A percentile compares a stretch with the other conserved stretches of the same genome.
phyloP scores from a whole-genome alignment of 2,113 vertebrate species.

The Halichoeres trimaculatus region DNA sequence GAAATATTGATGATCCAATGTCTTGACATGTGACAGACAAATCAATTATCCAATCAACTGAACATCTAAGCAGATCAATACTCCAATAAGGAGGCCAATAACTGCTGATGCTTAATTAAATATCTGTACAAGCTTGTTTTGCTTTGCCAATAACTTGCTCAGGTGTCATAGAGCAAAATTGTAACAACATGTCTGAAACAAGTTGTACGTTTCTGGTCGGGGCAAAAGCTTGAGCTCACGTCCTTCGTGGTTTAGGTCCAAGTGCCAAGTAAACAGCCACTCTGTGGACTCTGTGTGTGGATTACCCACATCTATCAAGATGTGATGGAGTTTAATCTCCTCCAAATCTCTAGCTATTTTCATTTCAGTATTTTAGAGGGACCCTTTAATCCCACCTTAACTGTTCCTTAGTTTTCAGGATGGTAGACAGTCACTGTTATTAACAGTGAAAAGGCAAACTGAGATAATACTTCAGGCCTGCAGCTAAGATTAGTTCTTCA shows the following conservation, averaged over 20 bases:
- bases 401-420: slow-evolving; percentile 20
- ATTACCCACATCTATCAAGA: slow-evolving; percentile 67
- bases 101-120: neutral
- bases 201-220: no score
- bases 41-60: neutral
- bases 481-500: neutral
- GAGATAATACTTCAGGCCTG: slow-evolving; percentile 2
- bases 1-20: neutral
- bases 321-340: slow-evolving; percentile 70
- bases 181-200: no score
- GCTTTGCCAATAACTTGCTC: neutral
- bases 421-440: neutral
- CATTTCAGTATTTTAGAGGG: slow-evolving; percentile 38
- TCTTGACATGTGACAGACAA: neutral
- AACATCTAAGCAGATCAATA: neutral
- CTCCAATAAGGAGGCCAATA: slow-evolving; percentile 15
- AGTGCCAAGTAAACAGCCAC: slow-evolving; percentile 21
- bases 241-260: slow-evolving; percentile 14
- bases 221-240: no score
- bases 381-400: slow-evolving; percentile 56
- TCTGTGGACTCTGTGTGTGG: slow-evolving; percentile 25
- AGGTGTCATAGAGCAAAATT: no score
- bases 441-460: neutral
- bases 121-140: neutral
- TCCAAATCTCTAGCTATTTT: slow-evolving; percentile 67